Percentiles rank a stretch among this genome's conserved stretches.
These are phyloP conservation scores for Sinonovacula constricta DNA, from an alignment of 1,140 invertebrate genomes.

Conservation along the genomic window DNA sequence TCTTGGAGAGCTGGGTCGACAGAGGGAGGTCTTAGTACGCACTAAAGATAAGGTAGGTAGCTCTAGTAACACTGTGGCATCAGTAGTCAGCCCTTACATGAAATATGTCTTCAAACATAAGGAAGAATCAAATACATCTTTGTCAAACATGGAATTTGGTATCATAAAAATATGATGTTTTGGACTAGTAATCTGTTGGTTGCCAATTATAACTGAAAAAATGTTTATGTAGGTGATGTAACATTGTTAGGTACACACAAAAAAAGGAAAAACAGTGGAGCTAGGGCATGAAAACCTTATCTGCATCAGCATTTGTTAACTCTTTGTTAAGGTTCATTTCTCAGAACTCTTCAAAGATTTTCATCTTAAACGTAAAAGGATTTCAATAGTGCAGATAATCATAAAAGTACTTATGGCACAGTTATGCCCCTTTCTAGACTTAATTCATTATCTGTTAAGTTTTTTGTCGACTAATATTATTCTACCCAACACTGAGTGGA, in stretches of 20 bases:
- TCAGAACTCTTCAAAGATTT: no score
- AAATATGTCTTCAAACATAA: not conserved
- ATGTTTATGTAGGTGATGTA: not conserved
- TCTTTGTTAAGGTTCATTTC: no score
- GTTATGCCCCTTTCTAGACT: no score
- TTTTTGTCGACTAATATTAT: no score
- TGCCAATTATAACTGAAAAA: not conserved
- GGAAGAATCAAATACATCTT: not conserved
- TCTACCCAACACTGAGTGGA: no score
- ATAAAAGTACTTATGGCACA: no score
- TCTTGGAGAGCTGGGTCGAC: constrained; percentile 83
- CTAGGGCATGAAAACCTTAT: not conserved
- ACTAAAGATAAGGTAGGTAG: constrained; percentile 80
- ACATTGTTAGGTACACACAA: no score
- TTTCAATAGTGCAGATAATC: no score
- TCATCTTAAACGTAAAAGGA: no score
- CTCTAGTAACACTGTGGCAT: no score
- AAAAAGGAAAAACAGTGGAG: not conserved
- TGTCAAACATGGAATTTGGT: not conserved
- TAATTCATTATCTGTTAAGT: no score
- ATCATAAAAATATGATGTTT: not conserved
- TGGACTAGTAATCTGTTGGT: not conserved
- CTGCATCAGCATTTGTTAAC: no score
- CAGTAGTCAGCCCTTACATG: not conserved
- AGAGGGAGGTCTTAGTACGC: constrained; percentile 83